Evolutionary conservation across 2,888 invertebrate species (phyloP).

Genomic region (Schizaphis graminum): DNA sequence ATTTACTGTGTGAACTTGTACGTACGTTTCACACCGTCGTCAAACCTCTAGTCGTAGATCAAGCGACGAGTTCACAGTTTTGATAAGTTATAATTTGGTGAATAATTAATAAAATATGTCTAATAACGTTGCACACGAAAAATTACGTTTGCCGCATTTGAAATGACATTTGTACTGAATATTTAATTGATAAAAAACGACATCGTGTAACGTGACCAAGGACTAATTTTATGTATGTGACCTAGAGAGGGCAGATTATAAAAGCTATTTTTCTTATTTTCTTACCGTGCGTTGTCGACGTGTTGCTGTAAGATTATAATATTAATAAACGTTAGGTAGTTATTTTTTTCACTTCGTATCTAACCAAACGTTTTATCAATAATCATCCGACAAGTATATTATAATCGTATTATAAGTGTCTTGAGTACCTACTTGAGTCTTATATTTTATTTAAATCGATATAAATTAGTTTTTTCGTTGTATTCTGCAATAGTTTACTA

Average conservation of each 20-base stretch:
- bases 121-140: slow-evolving; percentile 2
- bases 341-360: neutral
- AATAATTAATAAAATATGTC: slow-evolving; percentile 51
- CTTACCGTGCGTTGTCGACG: neutral
- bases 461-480: neutral
- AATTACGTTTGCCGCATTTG: slow-evolving; percentile 8
- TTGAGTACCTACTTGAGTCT: neutral
- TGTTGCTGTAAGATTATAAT: neutral
- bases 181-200: slow-evolving; percentile 59
- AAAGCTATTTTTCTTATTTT: slow-evolving; percentile 34
- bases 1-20: neutral
- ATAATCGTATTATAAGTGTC: neutral
- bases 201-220: slow-evolving; percentile 28
- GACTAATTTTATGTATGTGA: slow-evolving; percentile 57
- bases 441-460: neutral
- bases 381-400: slow-evolving; percentile 29
- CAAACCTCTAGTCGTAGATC: neutral
- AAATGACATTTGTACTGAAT: slow-evolving; percentile 38
- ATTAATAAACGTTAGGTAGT: neutral
- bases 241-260: slow-evolving; percentile 47
- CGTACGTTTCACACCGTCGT: neutral
- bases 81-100: slow-evolving; percentile 47
- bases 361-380: slow-evolving; percentile 26
- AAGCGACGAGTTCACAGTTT: slow-evolving; percentile 20
- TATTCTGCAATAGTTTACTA: neutral